Evolutionary conservation across 2,888 invertebrate species (phyloP).

Genomic region (Nephrotoma appendiculata): DNA sequence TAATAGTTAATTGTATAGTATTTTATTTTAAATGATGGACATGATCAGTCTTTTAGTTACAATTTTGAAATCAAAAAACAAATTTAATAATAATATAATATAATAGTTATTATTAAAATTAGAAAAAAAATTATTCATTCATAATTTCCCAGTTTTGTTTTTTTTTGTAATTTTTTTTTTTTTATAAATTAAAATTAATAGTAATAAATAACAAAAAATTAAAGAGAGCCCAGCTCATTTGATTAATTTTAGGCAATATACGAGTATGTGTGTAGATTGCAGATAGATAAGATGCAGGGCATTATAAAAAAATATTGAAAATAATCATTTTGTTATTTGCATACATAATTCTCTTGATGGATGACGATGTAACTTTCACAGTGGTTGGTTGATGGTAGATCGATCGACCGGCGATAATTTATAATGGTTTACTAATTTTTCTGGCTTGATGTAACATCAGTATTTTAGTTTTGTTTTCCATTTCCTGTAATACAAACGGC

Average conservation of each 20-base stretch:
- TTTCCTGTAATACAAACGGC: neutral
- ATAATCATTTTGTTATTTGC: neutral
- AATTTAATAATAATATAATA: neutral
- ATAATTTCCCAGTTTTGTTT: neutral
- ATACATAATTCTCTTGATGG: neutral
- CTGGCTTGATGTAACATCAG: neutral
- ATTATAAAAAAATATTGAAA: neutral
- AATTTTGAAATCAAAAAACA: slow-evolving; percentile 1
- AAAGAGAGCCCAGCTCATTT: neutral
- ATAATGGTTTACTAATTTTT: neutral
- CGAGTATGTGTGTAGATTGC: neutral
- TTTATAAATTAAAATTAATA: neutral
- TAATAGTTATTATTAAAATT: neutral
- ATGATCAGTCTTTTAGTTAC: slow-evolving; percentile 6
- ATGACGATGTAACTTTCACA: neutral
- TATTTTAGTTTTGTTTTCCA: neutral
- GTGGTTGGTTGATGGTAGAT: neutral
- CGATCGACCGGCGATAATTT: neutral
- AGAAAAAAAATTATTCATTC: neutral
- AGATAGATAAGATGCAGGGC: neutral
- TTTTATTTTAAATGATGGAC: slow-evolving; percentile 1
- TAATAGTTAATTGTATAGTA: neutral
- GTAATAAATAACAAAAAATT: neutral
- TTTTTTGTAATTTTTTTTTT: neutral
- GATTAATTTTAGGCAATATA: neutral